These are phyloP conservation scores for Odocoileus hemionus DNA, from an alignment of 2,113 vertebrate species.

Conservation along the genomic window DNA sequence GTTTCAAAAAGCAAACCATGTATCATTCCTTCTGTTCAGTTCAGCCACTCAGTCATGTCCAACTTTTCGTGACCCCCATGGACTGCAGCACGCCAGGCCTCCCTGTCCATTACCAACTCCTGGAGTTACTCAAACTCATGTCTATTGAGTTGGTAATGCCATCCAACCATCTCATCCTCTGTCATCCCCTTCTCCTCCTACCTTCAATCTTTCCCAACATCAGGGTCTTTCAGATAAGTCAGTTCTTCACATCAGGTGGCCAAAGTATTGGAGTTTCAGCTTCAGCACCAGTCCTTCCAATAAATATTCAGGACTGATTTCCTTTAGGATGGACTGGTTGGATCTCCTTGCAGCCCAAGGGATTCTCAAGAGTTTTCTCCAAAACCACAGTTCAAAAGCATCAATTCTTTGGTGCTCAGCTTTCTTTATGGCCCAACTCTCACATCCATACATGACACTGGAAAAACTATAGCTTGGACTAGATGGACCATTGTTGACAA, in stretches of 20 bases:
- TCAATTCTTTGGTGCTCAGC: background rate
- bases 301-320: background rate
- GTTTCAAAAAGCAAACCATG: background rate
- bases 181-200: fast-evolving
- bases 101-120: background rate
- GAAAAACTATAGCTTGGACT: background rate
- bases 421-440: background rate
- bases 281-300: background rate
- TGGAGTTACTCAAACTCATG: background rate
- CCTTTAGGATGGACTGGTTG: background rate
- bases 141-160: fast-evolving
- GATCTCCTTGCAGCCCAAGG: background rate
- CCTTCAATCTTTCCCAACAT: background rate
- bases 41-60: background rate
- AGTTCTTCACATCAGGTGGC: background rate
- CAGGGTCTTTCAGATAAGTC: background rate
- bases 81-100: background rate
- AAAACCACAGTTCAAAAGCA: background rate
- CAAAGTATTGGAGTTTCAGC: background rate
- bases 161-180: background rate
- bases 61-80: background rate
- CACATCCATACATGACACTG: background rate
- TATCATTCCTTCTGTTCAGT: background rate
- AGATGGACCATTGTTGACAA: background rate
- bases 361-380: background rate